Percentiles rank a stretch among this genome's conserved stretches.
phyloP scores from a whole-genome alignment of 2,113 vertebrate genomes.

The Diphyllodes magnificus region DNA sequence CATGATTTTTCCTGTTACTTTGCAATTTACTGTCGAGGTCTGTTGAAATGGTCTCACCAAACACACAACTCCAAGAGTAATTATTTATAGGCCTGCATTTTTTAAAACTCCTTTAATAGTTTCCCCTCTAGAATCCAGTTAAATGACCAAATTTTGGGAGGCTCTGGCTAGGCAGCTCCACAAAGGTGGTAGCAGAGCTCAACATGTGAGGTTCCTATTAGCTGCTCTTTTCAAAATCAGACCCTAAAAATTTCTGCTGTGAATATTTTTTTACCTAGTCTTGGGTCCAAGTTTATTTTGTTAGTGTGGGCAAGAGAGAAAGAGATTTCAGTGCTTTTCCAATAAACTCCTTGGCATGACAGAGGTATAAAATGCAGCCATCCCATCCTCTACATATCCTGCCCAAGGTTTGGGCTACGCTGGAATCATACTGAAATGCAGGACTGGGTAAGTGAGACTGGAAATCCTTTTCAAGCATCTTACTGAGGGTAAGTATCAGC shows the following conservation, averaged over 20 bases:
- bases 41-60: neutral
- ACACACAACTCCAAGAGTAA: neutral
- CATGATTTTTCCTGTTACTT: conserved; percentile 23
- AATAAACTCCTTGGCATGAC: neutral
- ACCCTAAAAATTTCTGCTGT: neutral
- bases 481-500: neutral
- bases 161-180: neutral
- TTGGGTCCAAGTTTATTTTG: neutral
- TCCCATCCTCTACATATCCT: neutral
- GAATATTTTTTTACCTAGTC: neutral
- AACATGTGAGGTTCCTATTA: neutral
- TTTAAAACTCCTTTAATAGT: neutral
- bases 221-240: neutral
- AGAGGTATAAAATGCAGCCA: neutral
- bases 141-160: neutral
- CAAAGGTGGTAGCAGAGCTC: neutral
- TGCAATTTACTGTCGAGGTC: neutral
- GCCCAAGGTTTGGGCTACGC: neutral
- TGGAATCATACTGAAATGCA: neutral
- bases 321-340: neutral
- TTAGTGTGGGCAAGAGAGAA: neutral
- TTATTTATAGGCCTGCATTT: neutral
- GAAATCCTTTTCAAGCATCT: neutral
- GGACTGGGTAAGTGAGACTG: accelerated
- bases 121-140: neutral